Conservation (phyloP, 2,113 vertebrate genomes). For the Osmerus mordax region DNA sequence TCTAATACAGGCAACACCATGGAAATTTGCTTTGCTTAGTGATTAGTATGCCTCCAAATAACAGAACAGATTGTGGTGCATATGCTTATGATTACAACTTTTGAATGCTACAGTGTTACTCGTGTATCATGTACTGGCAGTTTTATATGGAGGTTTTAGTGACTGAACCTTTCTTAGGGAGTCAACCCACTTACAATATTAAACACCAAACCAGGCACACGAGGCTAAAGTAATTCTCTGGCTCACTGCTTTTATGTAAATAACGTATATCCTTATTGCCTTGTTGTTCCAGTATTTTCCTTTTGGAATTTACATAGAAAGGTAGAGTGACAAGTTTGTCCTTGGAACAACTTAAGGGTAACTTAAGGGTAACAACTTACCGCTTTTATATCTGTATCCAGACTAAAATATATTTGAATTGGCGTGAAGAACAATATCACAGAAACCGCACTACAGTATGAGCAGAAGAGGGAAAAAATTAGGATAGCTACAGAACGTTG, state of each 20-base stretch:
- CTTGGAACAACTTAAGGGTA: no score
- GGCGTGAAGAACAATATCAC: no score
- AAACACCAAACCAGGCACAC: conserved; percentile 33
- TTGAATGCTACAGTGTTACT: conserved; percentile 68
- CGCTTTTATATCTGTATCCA: neutral
- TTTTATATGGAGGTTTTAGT: conserved; percentile 41
- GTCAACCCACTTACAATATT: neutral
- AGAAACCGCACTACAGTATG: no score
- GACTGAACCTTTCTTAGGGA: neutral
- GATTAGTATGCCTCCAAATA: conserved; percentile 72
- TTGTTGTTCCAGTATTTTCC: conserved; percentile 38
- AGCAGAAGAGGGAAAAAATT: no score
- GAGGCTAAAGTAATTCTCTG: conserved; percentile 42
- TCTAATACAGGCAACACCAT: conserved; percentile 48
- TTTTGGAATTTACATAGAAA: conserved; percentile 47
- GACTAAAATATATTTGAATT: neutral
- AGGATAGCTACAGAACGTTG: neutral
- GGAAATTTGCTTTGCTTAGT: conserved; percentile 61
- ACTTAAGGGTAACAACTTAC: no score
- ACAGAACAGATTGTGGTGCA: conserved; percentile 77
- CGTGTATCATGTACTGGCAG: conserved; percentile 56
- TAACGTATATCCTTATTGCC: conserved; percentile 40
- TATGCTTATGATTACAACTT: conserved; percentile 76
- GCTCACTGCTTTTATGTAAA: conserved; percentile 55
- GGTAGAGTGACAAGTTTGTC: neutral